Base-by-base conservation (phyloP, 2,888 invertebrate genomes). In the Crocallis elinguaria region DNA sequence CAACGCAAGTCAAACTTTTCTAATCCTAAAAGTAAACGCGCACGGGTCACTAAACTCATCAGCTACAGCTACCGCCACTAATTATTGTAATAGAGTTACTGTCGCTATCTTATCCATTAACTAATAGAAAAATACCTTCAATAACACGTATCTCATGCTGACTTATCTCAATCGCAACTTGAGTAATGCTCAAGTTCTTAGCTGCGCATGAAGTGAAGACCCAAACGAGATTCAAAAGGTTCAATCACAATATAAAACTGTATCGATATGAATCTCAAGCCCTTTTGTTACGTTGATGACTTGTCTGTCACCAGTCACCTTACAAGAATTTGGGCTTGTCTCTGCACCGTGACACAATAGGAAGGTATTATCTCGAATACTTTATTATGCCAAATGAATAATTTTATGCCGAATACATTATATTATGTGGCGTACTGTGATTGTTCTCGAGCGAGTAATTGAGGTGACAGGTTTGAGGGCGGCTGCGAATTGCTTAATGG, bases 291-390 rank as follows among this genome's bases (percentile, higher is more conserved):
- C 5, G 19, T 44, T 36, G 51, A 49, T 52, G 58, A 54, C 19
- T 17, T 27, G 30, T 39, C 61, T 69, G 79, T 78, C 73, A 77
- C 65, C 64, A 65, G 50, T 51, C 65, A 77, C n/a, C n/a, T n/a
- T n/a, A n/a, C n/a, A 23, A 75, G 84, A 82, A 84, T 86, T 80
- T 75, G 75, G 84, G 82, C 69, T 54, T 33, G 82, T 68, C 79
- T 69, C 61, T 45, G 44, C 69, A 67, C 74, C 63, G 37, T 59
- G 57, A 48, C 62, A 71, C 69, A 71, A 71, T 71, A 55, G 62
- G 62, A 64, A 43, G 59, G 60, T 38, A 56, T 50, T 42, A 59
- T 56, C 30, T 39, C 39, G 46, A 38, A 46, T 64, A 67, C 64
- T 64, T 57, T 30, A 58, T 45, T 43, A 49, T 23, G 25, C 17